Evolutionary conservation across 2,797 vertebrate species (phyloP), one percentile per base, ranked within the genome.

Genomic region (Paedocypris micromegethes): DNA sequence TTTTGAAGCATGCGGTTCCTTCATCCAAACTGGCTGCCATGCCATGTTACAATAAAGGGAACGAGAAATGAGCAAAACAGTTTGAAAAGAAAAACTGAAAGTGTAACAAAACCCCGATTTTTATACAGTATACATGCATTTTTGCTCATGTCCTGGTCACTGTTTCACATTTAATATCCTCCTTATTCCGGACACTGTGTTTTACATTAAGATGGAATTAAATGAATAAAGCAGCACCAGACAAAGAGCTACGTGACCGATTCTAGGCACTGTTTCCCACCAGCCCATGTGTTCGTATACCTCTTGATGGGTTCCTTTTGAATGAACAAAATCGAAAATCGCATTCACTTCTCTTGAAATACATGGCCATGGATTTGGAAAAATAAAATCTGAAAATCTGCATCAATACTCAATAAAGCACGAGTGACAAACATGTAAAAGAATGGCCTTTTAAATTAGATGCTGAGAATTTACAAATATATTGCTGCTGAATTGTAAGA

Each of bases 301-400:
- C 23, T 23, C 23, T 23, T 23, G 23, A 23, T 23, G 23, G 23
- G 23, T n/a, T n/a, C n/a, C n/a, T 92, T 82, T 94, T 94, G 92
- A 94, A 97, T 92, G 93, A 93, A 98, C 93, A 89, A 92, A 94
- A 93, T 91, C 92, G 86, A 92, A 93, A 89, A 84, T 83, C 91
- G 92, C 92, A 88, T 81, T 90, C 89, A 90, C 87, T 91, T 83
- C 75, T 83, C 74, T 80, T 74, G 77, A 83, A 87, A 86, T 83
- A 84, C 88, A 91, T 85, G 77, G 65, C 68, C 70, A 64, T 77
- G 79, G 42, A 51, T 7, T 5, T 68, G 58, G 61, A 54, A 46
- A 9, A 43, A 44, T 53, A 39, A 49, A 39, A 52, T 75, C 38
- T 75, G 74, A 69, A 39, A 85, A 76, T 81, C 83, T 81, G 83